Conservation (phyloP, 2,888 invertebrate genomes). For the Ochropacha duplaris region DNA sequence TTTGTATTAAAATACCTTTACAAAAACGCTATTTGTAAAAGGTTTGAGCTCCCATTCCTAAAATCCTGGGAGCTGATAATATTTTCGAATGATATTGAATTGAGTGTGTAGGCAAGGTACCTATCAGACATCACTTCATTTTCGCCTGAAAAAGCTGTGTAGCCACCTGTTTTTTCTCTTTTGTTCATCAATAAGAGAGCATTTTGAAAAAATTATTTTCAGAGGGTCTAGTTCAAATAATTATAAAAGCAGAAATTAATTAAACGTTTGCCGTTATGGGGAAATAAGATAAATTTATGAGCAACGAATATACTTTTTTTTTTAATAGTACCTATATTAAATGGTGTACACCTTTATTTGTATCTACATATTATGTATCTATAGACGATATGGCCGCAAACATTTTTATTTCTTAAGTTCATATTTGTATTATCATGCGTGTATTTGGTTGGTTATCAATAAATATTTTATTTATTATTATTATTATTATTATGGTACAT, state of each 20-base stretch:
- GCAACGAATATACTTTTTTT: no score
- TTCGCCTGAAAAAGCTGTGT: slow-evolving; percentile 31
- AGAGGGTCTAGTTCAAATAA: slow-evolving; percentile 17
- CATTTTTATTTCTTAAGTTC: no score
- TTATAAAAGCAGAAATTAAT: neutral
- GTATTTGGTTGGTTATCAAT: no score
- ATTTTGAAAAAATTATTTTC: slow-evolving; percentile 50
- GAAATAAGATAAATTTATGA: no score
- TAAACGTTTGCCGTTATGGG: no score
- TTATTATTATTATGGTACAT: no score
- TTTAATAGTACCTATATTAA: no score
- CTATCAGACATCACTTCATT: slow-evolving; percentile 38
- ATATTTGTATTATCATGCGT: no score
- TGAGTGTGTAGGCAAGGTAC: slow-evolving; percentile 37
- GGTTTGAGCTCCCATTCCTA: slow-evolving; percentile 4
- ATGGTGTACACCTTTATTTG: no score
- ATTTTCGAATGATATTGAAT: slow-evolving; percentile 42
- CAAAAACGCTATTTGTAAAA: neutral
- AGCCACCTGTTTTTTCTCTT: slow-evolving; percentile 22
- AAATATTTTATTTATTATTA: no score
- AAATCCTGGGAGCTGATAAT: slow-evolving; percentile 11
- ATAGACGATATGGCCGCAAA: no score
- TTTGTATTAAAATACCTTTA: neutral
- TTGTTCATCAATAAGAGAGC: slow-evolving; percentile 31
- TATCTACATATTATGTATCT: no score